Percentiles rank a stretch among this genome's conserved stretches.
Evolutionary conservation across 2,797 vertebrate species (phyloP).

Genomic region (Microctenopoma lineatum): DNA sequence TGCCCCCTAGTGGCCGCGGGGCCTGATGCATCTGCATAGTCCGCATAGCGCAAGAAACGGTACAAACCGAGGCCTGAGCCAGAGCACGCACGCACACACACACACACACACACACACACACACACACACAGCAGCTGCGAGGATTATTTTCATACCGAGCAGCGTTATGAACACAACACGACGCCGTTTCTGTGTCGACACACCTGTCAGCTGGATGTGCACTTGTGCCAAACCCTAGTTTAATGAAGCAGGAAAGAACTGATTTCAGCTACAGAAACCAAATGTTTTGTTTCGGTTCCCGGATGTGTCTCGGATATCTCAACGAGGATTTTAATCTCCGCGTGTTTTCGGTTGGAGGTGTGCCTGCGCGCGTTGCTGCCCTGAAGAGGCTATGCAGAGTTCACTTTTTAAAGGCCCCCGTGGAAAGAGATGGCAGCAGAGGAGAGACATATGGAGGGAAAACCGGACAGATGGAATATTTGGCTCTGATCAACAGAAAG

Average conservation of each 20-base stretch:
- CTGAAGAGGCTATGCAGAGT: slow-evolving; percentile 36
- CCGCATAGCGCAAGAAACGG: too few relatives aligned
- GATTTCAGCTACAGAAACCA: slow-evolving; percentile 44
- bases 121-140: not conserved
- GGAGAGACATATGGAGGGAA: slow-evolving; percentile 33
- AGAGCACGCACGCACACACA: too few relatives aligned
- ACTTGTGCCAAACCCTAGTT: slow-evolving; percentile 11
- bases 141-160: not conserved
- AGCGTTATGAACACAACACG: slow-evolving; percentile 1
- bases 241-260: slow-evolving; percentile 50
- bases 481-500: slow-evolving; percentile 16
- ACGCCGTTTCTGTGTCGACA: not conserved
- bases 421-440: slow-evolving; percentile 37
- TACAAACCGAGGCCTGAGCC: too few relatives aligned
- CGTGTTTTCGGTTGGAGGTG: slow-evolving; percentile 61
- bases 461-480: slow-evolving; percentile 51
- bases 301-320: slow-evolving; percentile 62
- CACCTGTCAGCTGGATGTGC: slow-evolving; percentile 25
- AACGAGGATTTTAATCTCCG: slow-evolving; percentile 57
- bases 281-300: slow-evolving; percentile 56
- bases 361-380: slow-evolving; percentile 38
- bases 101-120: too few relatives aligned
- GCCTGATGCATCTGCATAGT: too few relatives aligned
- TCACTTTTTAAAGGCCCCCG: slow-evolving; percentile 16
- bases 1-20: too few relatives aligned